Percentiles rank a stretch among this genome's conserved stretches.
phyloP scores from a whole-genome alignment of 2,888 invertebrate species.

The Xiphydria camelus region DNA sequence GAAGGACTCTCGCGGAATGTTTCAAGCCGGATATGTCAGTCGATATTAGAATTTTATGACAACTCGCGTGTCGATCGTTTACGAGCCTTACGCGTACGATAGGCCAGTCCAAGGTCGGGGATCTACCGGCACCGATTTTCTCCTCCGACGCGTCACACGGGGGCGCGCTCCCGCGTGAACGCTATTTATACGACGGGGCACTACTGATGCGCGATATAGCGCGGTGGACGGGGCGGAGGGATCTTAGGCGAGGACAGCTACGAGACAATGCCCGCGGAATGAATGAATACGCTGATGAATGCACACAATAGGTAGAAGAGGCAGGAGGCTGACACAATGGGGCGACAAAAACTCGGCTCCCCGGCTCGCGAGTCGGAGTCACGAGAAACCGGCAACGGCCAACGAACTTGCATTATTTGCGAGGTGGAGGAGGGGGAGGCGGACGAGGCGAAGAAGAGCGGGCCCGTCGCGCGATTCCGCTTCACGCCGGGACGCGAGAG shows the following conservation, averaged over 20 bases:
- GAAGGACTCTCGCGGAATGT: too few species aligned
- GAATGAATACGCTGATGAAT: constrained; percentile 57
- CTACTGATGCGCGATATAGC: constrained; percentile 37
- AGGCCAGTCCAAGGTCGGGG: too few species aligned
- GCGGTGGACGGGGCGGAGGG: constrained; percentile 30
- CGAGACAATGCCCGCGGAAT: constrained; percentile 52
- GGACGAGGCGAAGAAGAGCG: too few species aligned
- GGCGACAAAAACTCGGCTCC: constrained; percentile 47
- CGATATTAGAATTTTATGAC: too few species aligned
- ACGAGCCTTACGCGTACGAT: too few species aligned
- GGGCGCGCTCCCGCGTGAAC: constrained; percentile 1
- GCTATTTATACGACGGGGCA: constrained; percentile 25
- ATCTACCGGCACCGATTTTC: constrained; percentile 7
- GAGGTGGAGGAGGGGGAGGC: too few species aligned
- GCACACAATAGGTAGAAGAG: constrained; percentile 51
- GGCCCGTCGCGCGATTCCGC: not conserved
- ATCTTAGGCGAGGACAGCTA: constrained; percentile 46
- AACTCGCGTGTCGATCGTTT: too few species aligned
- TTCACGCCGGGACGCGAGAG: not conserved
- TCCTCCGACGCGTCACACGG: constrained; percentile 8
- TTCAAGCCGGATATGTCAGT: too few species aligned
- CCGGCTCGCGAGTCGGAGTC: constrained; percentile 34
- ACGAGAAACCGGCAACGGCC: constrained; percentile 22
- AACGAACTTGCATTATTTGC: constrained; percentile 37
- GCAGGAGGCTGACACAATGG: constrained; percentile 41